Percentiles rank a stretch among this genome's conserved stretches.
phyloP scores from a whole-genome alignment of 2,113 vertebrate genomes.

The Alosa alosa region DNA sequence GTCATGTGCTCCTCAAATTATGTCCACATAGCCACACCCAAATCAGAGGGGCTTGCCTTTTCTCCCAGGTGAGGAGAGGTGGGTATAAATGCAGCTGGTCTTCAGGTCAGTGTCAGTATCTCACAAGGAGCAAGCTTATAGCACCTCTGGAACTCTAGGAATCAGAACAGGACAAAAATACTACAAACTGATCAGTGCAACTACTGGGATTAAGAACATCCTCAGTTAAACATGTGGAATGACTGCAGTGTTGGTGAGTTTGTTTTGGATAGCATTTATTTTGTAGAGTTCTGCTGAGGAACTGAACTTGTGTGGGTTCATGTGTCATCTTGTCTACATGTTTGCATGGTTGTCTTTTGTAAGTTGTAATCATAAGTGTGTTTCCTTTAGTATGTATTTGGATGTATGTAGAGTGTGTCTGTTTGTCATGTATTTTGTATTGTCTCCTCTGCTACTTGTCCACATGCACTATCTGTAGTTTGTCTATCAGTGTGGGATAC shows the following conservation, averaged over 20 bases:
- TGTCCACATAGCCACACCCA: conserved; percentile 25
- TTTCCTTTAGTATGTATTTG: neutral
- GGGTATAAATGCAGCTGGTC: conserved; percentile 37
- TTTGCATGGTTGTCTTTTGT: neutral
- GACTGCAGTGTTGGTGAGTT: conserved; percentile 40
- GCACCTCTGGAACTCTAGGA: neutral
- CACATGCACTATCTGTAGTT: neutral
- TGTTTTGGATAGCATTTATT: neutral
- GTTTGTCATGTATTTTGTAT: neutral
- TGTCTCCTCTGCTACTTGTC: no score
- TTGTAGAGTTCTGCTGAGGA: neutral
- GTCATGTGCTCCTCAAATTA: conserved; percentile 25
- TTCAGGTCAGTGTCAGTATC: conserved; percentile 25
- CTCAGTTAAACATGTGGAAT: conserved; percentile 42
- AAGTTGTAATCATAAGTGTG: neutral
- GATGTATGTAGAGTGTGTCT: neutral
- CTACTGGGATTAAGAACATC: conserved; percentile 15
- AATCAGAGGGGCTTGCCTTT: neutral
- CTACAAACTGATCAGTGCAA: neutral
- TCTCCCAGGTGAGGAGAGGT: conserved; percentile 10
- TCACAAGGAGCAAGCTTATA: conserved; percentile 24
- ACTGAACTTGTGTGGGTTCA: neutral
- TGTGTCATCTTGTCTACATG: neutral
- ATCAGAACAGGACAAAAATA: neutral
- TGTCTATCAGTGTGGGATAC: neutral